Evolutionary conservation across 2,797 vertebrate species (phyloP), one percentile per base, ranked within the genome.

Genomic region (Eulemur mongoz): DNA sequence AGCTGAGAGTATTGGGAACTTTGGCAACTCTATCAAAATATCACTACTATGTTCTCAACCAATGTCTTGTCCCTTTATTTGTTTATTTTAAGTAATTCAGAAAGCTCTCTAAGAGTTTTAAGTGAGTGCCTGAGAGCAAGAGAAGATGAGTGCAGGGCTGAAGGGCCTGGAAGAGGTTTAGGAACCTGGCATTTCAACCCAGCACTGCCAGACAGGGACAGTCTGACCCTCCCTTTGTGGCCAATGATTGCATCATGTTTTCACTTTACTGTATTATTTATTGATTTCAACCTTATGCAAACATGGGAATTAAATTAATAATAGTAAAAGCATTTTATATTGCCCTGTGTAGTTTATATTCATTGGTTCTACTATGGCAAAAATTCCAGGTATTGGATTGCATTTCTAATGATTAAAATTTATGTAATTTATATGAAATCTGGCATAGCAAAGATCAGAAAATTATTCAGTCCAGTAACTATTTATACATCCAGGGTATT

Each of bases 201-300:
- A 40, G 11, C 4, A 7, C 17, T 1, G 0, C 14, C 4, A 48
- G 5, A 4, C 27, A n/a, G 25, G 45, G 5, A 11, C 12, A 23
- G 22, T 0, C 38, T 40, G 30, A 15, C 2, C 43, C 12, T 57
- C 52, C 3, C 6, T 30, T 7, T n/a, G 30, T 9, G 40, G n/a
- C 12, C 90, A 76, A 4, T 23, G 23, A 40, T 3, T 57, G 17
- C 5, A 40, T 27, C 35, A 54, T 22, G 25, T n/a, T 54, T 84
- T 50, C 79, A 80, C 69, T 59, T 57, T n/a, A 14, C n/a, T 91
- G 4, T 65, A 61, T 87, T 83, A 69, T 27, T 92, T 80, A 86
- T 94, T 93, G 79, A 78, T 94, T 93, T 54, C 54, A 81, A 35
- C 9, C 14, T 85, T 69, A 45, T 91, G 20, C 59, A 95, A 80